A percentile compares a stretch with the other conserved stretches of the same genome.
Evolutionary conservation across 2,888 invertebrate genomes (phyloP).

Genomic region (Resseliella maxima): DNA sequence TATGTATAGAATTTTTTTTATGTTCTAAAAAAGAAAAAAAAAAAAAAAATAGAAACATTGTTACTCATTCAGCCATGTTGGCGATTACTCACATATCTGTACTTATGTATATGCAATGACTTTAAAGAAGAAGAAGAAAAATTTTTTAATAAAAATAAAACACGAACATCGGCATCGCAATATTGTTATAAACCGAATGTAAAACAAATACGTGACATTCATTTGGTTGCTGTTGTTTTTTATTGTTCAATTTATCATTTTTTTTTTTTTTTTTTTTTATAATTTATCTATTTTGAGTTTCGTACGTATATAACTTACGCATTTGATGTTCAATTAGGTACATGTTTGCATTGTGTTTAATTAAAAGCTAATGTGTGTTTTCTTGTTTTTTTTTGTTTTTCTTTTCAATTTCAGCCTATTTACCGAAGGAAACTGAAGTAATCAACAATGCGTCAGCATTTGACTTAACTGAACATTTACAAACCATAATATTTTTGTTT

Average conservation of each 20-base stretch:
- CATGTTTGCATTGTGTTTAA: background rate
- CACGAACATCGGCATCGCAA: no score
- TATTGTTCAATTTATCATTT: background rate
- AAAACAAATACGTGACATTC: background rate
- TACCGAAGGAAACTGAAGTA: background rate
- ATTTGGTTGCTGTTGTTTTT: background rate
- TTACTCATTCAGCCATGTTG: conserved; percentile 23
- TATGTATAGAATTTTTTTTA: background rate
- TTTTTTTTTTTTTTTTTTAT: background rate
- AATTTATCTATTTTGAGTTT: background rate
- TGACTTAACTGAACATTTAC: conserved; percentile 12
- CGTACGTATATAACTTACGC: background rate
- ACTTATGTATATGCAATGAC: background rate
- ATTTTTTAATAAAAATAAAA: background rate
- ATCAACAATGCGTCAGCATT: background rate
- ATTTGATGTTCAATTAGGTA: background rate
- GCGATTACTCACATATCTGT: background rate
- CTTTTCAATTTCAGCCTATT: conserved; percentile 7
- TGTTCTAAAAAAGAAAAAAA: background rate
- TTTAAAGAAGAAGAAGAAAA: background rate
- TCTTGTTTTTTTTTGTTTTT: background rate
- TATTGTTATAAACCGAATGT: background rate
- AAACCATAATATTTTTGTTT: no score
- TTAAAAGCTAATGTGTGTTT: background rate
- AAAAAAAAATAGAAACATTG: conserved; percentile 1